Conservation (phyloP, 2,113 vertebrate genomes). For the Lophochroa leadbeateri region DNA sequence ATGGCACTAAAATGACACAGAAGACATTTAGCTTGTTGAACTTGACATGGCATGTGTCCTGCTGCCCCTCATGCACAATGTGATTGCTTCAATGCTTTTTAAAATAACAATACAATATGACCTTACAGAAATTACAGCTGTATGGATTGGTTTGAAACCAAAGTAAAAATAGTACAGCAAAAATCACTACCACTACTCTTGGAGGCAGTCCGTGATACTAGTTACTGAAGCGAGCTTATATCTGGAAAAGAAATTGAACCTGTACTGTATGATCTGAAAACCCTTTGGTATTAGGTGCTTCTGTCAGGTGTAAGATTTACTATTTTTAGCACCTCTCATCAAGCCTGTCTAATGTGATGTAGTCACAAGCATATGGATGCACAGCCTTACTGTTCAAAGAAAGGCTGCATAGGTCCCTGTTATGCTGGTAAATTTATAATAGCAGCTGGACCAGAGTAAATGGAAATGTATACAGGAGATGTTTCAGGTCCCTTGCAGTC, state of each 20-base stretch:
- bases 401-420: not conserved
- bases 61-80: not conserved
- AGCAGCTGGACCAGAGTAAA: not conserved
- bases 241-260: not conserved
- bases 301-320: not conserved
- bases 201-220: not conserved
- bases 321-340: not conserved
- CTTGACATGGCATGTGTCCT: not conserved
- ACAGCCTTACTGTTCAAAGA: not conserved
- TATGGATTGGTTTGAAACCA: conserved; percentile 3
- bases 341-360: not conserved
- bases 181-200: conserved; percentile 19
- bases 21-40: not conserved
- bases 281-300: not conserved
- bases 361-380: not conserved
- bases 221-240: not conserved
- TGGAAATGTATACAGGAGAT: not conserved
- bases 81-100: conserved; percentile 8
- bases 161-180: not conserved
- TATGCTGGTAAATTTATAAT: not conserved
- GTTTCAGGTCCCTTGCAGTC: not conserved
- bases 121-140: conserved; percentile 20
- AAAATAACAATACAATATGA: conserved; percentile 48
- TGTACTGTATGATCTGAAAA: not conserved
- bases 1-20: not conserved